Evolutionary conservation across 2,888 invertebrate genomes (phyloP), one percentile per base, ranked within the genome.

Genomic region (Aleiodes leptofemur): DNA sequence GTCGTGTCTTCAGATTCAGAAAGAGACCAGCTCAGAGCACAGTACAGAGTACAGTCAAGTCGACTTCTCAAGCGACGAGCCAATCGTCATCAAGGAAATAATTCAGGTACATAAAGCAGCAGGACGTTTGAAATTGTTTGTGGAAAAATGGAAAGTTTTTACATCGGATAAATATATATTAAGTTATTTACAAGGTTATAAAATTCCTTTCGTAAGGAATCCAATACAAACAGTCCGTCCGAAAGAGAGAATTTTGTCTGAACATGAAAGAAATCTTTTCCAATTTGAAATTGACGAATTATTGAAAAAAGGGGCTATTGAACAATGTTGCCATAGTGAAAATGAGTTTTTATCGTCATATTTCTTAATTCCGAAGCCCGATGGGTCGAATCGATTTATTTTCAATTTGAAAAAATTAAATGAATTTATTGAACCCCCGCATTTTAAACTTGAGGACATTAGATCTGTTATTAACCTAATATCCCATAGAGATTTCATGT

Each of bases 371-470:
- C 73, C 72, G 9, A 77, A 77, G 66, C 50, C 75, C 16, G 71
- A 77, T 68, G 76, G 73, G 4, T 66, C 68, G 7, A 48, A 31
- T 48, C 61, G 77, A 23, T 76, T 76, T 9, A 73, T 77, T 6
- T 61, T 79, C 38, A 81, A 81, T 69, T 68, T 79, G 70, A 82
- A 82, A 78, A 59, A 74, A n/a, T 73, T 78, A 50, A 78, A 78
- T 51, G 31, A 50, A 57, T 77, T 34, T 23, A 73, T 77, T 38
- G 55, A 61, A 14, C 53, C 74, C 9, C 43, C 69, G 29, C 78
- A 81, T 74, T 81, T 80, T 51, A 81, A 81, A 71, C n/a, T 78
- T n/a, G 81, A 80, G 55, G 77, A 79, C 56, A 68, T 77, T 53
- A 73, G 59, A 77, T 61, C 76, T 14, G 79, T 72, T 0, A 14